Evolutionary conservation across 2,797 vertebrate genomes (phyloP).

Genomic region (Oreonectes daqikongensis): DNA sequence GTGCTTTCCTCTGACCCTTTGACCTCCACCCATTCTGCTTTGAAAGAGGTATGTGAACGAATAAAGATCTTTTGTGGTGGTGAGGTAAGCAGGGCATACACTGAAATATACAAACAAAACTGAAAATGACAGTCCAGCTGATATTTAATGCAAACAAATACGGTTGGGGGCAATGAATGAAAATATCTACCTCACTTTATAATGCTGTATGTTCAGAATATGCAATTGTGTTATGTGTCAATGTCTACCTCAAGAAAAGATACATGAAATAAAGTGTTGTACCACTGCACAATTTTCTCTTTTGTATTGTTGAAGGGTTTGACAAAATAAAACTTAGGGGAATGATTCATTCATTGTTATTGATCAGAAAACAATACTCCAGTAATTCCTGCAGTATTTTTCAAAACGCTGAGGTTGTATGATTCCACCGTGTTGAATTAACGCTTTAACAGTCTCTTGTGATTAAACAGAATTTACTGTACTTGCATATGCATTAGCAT

Average conservation of each 20-base stretch:
- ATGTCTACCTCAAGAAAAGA: constrained; percentile 46
- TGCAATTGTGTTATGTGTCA: constrained; percentile 34
- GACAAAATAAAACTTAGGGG: not conserved
- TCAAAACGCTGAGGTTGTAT: not conserved
- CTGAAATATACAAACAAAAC: constrained; percentile 33
- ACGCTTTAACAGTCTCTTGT: not conserved
- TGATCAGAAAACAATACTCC: not conserved
- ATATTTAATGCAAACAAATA: not conserved
- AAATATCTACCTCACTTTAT: constrained; percentile 42
- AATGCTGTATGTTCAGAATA: constrained; percentile 34
- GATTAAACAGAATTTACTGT: constrained; percentile 1
- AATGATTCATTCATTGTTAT: not conserved
- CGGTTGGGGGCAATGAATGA: constrained; percentile 2
- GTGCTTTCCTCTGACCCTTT: constrained; percentile 39
- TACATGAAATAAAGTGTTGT: constrained; percentile 48
- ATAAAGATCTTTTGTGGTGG: constrained; percentile 37
- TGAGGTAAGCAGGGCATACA: constrained; percentile 9
- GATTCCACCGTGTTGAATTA: not conserved
- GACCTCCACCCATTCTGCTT: constrained; percentile 32
- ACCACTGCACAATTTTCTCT: not conserved
- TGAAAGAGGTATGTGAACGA: constrained; percentile 32
- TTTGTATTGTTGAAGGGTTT: not conserved
- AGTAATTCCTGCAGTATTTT: not conserved
- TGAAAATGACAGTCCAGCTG: constrained; percentile 21
- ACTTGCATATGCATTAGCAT: not conserved